These are phyloP conservation scores for Loripinus fragilis DNA, from an alignment of 2,888 invertebrate genomes.

Conservation along the genomic window DNA sequence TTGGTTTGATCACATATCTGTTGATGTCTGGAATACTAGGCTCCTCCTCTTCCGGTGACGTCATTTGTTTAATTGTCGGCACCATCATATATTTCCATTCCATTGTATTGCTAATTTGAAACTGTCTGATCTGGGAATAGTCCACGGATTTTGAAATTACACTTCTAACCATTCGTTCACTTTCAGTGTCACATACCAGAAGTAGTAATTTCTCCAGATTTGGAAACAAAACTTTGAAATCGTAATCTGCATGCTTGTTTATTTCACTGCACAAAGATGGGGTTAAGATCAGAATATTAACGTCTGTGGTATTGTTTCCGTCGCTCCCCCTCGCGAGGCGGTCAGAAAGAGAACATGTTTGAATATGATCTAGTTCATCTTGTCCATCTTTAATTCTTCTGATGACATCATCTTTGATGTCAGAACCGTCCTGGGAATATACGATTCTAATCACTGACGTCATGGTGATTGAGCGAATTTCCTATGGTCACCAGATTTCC, in stretches of 20 bases:
- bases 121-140: not conserved
- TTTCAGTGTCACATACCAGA: not conserved
- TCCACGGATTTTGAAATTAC: not conserved
- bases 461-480: not conserved
- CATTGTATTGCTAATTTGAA: not conserved
- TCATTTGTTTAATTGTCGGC: not conserved
- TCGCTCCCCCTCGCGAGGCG: not conserved
- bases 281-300: not conserved
- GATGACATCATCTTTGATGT: slow-evolving; percentile 4
- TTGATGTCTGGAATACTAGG: not conserved
- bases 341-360: not conserved
- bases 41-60: not conserved
- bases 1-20: not conserved
- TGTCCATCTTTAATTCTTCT: not conserved
- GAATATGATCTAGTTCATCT: not conserved
- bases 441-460: not conserved
- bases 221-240: not conserved
- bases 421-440: not conserved
- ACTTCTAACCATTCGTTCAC: not conserved
- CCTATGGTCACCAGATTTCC: no score
- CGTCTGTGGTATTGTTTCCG: not conserved
- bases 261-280: not conserved
- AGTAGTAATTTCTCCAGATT: not conserved
- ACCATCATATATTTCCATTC: slow-evolving; percentile 3
- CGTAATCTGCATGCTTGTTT: not conserved